phyloP scores from a whole-genome alignment of 2,797 vertebrate species.

The Bovichtus variegatus region DNA sequence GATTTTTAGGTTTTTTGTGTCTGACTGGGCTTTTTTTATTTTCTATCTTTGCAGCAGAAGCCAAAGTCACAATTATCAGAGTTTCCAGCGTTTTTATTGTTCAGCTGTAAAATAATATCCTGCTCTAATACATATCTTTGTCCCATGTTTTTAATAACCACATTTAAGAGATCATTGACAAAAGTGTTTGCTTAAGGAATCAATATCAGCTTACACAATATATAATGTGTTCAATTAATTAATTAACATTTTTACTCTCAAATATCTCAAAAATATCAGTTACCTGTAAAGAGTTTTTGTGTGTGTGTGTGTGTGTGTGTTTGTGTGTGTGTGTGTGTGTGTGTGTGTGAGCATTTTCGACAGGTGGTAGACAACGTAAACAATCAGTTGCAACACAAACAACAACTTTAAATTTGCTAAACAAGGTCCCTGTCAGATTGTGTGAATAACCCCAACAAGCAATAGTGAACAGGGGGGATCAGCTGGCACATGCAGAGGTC shows the following conservation, averaged over 20 bases:
- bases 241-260: background rate
- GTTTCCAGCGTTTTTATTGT: constrained; percentile 4
- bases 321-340: background rate
- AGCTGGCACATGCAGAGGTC: constrained; percentile 66
- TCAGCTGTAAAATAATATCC: background rate
- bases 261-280: background rate
- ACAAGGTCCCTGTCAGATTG: background rate
- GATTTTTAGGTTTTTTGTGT: constrained; percentile 59
- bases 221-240: background rate
- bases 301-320: background rate
- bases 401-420: background rate
- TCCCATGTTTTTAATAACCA: background rate
- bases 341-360: background rate
- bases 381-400: background rate
- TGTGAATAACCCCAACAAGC: background rate
- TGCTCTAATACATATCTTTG: background rate
- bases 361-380: background rate
- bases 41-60: background rate
- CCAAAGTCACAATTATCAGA: constrained; percentile 3
- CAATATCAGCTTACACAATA: background rate
- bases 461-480: constrained; percentile 41
- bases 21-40: constrained; percentile 28
- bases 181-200: background rate
- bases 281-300: background rate
- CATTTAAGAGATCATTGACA: background rate